phyloP scores from a whole-genome alignment of 1,140 invertebrate species.

The Helicoverpa armigera region DNA sequence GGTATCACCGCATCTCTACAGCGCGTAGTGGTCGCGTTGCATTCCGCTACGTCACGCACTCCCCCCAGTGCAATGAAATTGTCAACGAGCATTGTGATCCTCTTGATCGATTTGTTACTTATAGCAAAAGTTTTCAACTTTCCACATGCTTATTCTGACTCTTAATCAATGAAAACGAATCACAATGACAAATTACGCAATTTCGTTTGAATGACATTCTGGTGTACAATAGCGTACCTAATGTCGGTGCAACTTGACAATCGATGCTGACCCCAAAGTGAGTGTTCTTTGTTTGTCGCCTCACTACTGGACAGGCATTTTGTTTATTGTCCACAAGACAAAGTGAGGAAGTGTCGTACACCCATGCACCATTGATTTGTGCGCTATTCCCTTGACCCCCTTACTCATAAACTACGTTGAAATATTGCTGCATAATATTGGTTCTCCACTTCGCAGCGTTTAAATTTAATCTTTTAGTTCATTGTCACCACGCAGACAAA shows the following conservation, averaged over 20 bases:
- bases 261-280: slow-evolving; percentile 46
- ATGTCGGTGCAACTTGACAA: slow-evolving; percentile 19
- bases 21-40: slow-evolving; percentile 32
- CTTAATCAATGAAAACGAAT: not conserved
- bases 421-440: slow-evolving; percentile 16
- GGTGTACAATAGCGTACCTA: slow-evolving; percentile 9
- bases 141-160: not conserved
- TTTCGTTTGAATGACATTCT: not conserved
- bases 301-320: not conserved
- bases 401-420: slow-evolving; percentile 25
- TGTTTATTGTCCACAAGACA: slow-evolving; percentile 62
- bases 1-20: slow-evolving; percentile 58
- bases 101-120: slow-evolving; percentile 1
- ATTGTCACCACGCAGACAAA: slow-evolving; percentile 14
- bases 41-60: slow-evolving; percentile 46
- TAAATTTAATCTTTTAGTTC: slow-evolving; percentile 21
- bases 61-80: slow-evolving; percentile 40
- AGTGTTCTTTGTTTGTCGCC: slow-evolving; percentile 36
- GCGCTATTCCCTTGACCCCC: slow-evolving; percentile 36
- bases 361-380: slow-evolving; percentile 62
- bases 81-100: slow-evolving; percentile 20
- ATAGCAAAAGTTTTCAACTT: not conserved
- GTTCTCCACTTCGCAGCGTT: not conserved
- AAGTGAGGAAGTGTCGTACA: slow-evolving; percentile 70
- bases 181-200: slow-evolving; percentile 25